Evolutionary conservation across 2,888 invertebrate species (phyloP).

Genomic region (Subacronicta megacephala): DNA sequence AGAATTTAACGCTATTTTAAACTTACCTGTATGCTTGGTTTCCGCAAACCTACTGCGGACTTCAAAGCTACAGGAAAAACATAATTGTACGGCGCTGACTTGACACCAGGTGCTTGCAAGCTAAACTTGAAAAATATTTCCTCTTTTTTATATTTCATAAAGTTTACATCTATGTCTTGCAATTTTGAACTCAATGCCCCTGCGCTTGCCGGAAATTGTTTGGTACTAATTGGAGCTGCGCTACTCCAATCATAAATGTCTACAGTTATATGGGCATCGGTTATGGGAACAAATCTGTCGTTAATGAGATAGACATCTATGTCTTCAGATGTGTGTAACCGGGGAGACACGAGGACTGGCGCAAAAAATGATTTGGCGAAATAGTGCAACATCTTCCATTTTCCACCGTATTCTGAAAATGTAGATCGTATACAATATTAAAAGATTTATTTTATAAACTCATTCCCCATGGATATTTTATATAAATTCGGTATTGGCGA

Average conservation of each 20-base stretch:
- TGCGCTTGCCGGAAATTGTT: conserved; percentile 64
- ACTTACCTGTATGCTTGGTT: conserved; percentile 89
- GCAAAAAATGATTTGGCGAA: conserved; percentile 96
- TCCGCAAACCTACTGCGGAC: conserved; percentile 81
- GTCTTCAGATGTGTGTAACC: conserved; percentile 83
- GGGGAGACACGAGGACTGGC: conserved; percentile 92
- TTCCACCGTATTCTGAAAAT: conserved; percentile 92
- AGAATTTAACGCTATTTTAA: too few relatives aligned
- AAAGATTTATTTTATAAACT: too few relatives aligned
- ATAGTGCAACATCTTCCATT: conserved; percentile 97
- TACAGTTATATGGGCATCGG: conserved; percentile 86
- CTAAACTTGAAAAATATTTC: conserved; percentile 83
- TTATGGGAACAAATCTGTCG: conserved; percentile 87
- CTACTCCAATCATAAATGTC: conserved; percentile 90
- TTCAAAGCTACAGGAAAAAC: conserved; percentile 91
- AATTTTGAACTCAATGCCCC: conserved; percentile 69
- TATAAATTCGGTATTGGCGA: too few relatives aligned
- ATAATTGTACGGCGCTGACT: conserved; percentile 91
- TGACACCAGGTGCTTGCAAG: conserved; percentile 81
- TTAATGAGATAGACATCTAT: conserved; percentile 91
- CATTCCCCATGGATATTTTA: too few relatives aligned
- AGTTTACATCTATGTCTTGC: conserved; percentile 64
- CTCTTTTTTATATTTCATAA: conserved; percentile 67
- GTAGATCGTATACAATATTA: neutral
- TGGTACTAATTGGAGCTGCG: conserved; percentile 74